Evolutionary conservation across 2,797 vertebrate genomes (phyloP).

Genomic region (Erpetoichthys calabaricus): DNA sequence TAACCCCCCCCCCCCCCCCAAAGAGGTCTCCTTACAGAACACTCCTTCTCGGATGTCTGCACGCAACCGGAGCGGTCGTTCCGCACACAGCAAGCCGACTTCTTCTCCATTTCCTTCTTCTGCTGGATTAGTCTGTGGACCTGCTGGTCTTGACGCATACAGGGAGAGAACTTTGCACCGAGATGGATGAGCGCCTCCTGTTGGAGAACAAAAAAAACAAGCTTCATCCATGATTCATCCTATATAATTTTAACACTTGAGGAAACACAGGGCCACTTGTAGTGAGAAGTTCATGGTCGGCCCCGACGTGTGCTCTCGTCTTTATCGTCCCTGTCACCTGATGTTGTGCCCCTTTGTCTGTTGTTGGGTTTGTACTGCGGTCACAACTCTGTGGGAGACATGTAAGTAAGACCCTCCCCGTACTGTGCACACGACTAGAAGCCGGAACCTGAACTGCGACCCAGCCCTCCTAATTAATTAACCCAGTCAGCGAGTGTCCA

Average conservation of each 20-base stretch:
- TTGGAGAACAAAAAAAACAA: conserved; percentile 2
- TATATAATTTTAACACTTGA: too few relatives aligned
- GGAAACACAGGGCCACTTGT: too few relatives aligned
- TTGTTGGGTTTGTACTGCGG: not conserved
- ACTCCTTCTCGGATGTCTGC: conserved; percentile 84
- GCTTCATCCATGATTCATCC: not conserved
- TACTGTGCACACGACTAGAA: too few relatives aligned
- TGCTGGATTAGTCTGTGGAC: conserved; percentile 75
- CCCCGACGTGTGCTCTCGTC: too few relatives aligned
- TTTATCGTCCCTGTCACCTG: too few relatives aligned
- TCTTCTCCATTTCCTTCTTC: conserved; percentile 60
- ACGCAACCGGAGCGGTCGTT: conserved; percentile 90
- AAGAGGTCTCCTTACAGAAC: conserved; percentile 61
- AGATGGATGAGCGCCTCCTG: conserved; percentile 93
- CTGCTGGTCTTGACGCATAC: conserved; percentile 89
- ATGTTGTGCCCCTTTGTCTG: not conserved
- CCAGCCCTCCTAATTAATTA: too few relatives aligned
- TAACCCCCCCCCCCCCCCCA: too few relatives aligned
- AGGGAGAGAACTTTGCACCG: conserved; percentile 94
- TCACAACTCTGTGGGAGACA: too few relatives aligned
- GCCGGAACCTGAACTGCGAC: too few relatives aligned
- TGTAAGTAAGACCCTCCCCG: too few relatives aligned
- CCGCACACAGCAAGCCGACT: conserved; percentile 87
- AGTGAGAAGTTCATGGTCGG: too few relatives aligned
- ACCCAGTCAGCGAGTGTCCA: too few relatives aligned